These are phyloP conservation scores for Sinodicranocentrus sp. DNA, from an alignment of 2,888 invertebrate genomes.

Conservation along the genomic window DNA sequence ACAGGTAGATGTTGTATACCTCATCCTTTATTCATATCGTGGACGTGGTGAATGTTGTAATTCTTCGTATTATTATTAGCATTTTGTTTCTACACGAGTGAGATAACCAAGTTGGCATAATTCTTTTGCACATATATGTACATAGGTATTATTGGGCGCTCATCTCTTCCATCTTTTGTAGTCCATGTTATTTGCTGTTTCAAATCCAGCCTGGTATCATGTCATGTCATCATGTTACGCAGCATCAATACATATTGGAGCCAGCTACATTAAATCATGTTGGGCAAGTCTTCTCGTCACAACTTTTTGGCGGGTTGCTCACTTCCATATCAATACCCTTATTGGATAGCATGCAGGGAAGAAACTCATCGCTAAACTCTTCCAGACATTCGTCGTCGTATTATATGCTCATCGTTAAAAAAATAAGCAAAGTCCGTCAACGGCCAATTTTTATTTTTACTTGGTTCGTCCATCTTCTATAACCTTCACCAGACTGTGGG, in stretches of 20 bases:
- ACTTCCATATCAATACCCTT: too few relatives aligned
- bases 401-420: neutral
- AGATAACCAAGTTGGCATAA: neutral
- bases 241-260: neutral
- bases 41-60: too few relatives aligned
- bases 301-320: constrained; percentile 52
- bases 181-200: too few relatives aligned
- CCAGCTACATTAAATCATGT: constrained; percentile 35
- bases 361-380: constrained; percentile 29
- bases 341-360: too few relatives aligned
- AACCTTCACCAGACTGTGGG: too few relatives aligned
- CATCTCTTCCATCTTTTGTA: too few relatives aligned
- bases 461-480: neutral
- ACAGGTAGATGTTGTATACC: neutral
- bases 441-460: constrained; percentile 30
- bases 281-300: constrained; percentile 13
- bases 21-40: too few relatives aligned
- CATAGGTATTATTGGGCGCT: too few relatives aligned
- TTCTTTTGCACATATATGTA: too few relatives aligned
- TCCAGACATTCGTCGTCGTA: constrained; percentile 8
- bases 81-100: neutral
- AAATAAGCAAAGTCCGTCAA: constrained; percentile 66
- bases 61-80: too few relatives aligned
- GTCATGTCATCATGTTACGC: neutral
- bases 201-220: neutral